Conservation (phyloP, 1,140 invertebrate genomes). For the Zeugodacus cucurbitae region DNA sequence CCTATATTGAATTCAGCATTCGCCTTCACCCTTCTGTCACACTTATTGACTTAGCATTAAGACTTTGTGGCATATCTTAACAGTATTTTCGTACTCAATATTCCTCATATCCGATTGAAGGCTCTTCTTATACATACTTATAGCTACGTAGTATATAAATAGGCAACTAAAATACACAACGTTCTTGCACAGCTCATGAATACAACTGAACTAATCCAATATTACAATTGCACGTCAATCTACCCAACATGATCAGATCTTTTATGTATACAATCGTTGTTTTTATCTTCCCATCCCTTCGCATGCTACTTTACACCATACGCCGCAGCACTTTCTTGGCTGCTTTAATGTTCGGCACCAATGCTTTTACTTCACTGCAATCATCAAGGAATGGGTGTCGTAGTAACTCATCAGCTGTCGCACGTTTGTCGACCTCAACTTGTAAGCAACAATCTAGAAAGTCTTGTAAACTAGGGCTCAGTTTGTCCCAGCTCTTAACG, state of each 20-base stretch:
- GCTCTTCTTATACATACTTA: not conserved
- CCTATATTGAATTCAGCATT: not conserved
- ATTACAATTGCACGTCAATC: slow-evolving; percentile 23
- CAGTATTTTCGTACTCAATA: not conserved
- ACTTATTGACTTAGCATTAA: not conserved
- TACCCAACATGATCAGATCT: not conserved
- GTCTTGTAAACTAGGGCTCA: slow-evolving; percentile 81
- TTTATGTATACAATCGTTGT: not conserved
- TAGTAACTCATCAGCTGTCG: slow-evolving; percentile 86
- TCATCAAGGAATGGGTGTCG: slow-evolving; percentile 88
- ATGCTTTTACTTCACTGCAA: slow-evolving; percentile 83
- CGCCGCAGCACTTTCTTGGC: slow-evolving; percentile 70
- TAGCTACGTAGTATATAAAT: slow-evolving; percentile 23
- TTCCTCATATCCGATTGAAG: not conserved
- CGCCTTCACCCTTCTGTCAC: not conserved
- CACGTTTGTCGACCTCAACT: slow-evolving; percentile 90
- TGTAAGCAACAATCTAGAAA: slow-evolving; percentile 93
- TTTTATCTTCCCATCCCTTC: not conserved
- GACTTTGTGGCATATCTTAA: not conserved
- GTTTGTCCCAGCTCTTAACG: slow-evolving; percentile 84
- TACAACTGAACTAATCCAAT: slow-evolving; percentile 5
- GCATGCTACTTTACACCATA: slow-evolving; percentile 52
- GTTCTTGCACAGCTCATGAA: slow-evolving; percentile 6
- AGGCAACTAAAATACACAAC: slow-evolving; percentile 16
- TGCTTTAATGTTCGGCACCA: slow-evolving; percentile 91